Percentiles rank a stretch among this genome's conserved stretches.
Evolutionary conservation across 2,797 vertebrate genomes (phyloP).

Genomic region (Peromyscus melanophrys): DNA sequence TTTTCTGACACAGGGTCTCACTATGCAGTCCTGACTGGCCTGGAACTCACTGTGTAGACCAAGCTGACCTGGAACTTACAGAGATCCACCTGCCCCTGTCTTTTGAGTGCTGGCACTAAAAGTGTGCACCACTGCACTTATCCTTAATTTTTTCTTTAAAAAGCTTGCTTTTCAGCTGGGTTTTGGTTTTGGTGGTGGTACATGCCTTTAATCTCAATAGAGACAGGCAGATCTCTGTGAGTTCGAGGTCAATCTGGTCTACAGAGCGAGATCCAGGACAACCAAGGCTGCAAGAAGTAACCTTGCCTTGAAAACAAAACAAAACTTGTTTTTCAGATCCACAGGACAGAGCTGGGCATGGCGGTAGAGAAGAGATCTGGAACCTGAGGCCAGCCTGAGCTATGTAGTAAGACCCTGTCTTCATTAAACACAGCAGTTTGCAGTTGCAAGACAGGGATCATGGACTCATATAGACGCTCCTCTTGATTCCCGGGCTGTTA

Average conservation of each 20-base stretch:
- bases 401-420: not conserved
- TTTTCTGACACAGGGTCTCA: not conserved
- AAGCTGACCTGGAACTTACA: not conserved
- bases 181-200: not conserved
- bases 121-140: not conserved
- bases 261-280: not conserved
- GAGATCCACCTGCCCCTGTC: not conserved
- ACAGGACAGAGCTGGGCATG: not conserved
- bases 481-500: not conserved
- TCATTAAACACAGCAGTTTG: not conserved
- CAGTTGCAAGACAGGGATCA: not conserved
- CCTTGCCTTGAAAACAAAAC: not conserved
- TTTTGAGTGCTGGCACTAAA: not conserved
- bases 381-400: not conserved
- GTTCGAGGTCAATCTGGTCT: not conserved
- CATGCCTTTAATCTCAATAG: not conserved
- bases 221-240: not conserved
- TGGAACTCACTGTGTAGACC: not conserved
- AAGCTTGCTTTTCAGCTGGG: not conserved
- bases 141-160: not conserved
- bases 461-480: rapidly evolving
- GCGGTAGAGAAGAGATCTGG: not conserved
- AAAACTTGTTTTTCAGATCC: not conserved
- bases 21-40: no score
- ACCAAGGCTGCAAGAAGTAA: not conserved